phyloP scores from a whole-genome alignment of 1,140 invertebrate species.

The Ostrea denselamellosa region DNA sequence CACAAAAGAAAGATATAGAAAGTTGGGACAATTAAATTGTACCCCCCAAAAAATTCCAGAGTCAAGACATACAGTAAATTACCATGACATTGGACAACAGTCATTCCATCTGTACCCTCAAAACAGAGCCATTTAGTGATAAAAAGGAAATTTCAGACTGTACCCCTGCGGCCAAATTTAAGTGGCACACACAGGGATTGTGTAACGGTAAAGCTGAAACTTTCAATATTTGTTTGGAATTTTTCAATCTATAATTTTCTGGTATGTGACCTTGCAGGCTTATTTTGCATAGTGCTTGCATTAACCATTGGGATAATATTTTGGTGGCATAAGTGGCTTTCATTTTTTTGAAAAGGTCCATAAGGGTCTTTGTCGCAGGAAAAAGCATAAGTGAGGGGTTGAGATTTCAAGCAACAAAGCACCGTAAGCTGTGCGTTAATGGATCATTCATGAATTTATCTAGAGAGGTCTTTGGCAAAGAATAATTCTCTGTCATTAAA shows the following conservation, averaged over 20 bases:
- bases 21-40: background rate
- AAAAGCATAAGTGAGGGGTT: conserved; percentile 28
- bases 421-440: conserved; percentile 4
- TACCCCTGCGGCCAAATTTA: background rate
- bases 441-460: conserved; percentile 30
- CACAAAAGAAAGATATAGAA: conserved; percentile 25
- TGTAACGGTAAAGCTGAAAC: background rate
- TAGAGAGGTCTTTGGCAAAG: conserved; percentile 19
- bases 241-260: conserved; percentile 28
- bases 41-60: background rate
- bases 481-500: conserved; percentile 37
- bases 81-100: background rate
- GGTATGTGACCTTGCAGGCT: conserved; percentile 22
- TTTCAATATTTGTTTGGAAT: conserved; percentile 34
- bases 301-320: background rate
- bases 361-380: conserved; percentile 23
- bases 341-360: conserved; percentile 29
- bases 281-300: conserved; percentile 31
- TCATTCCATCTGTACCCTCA: background rate
- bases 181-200: conserved; percentile 1
- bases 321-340: background rate
- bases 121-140: conserved; percentile 25
- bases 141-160: background rate
- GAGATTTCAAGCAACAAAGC: conserved; percentile 30
- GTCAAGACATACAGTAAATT: conserved; percentile 5